Base-by-base conservation (phyloP, 2,888 invertebrate species). In the Trisateles emortualis region DNA sequence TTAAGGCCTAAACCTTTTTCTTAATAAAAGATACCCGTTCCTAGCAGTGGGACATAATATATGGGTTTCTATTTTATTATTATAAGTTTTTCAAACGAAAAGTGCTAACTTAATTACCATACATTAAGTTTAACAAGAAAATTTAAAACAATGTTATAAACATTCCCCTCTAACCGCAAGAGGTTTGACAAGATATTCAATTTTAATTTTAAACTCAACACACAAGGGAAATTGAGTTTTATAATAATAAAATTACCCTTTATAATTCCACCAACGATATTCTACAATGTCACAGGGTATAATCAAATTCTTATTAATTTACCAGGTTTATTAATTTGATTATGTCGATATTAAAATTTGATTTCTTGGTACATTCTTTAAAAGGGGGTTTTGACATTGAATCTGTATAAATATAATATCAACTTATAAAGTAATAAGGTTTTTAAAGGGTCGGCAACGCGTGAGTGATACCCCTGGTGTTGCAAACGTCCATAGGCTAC, bases 261-360 rank as follows among this genome's bases (percentile, higher is more conserved):
- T 30, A 39, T 13, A 38, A 38, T 52, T 46, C 53, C 52, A 55
- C 62, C 44, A 50, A 38, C 33, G 19, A 66, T 52, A 58, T 29
- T 19, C n/a, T 46, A 58, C 58, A 55, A 32, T 41, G 16, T 40
- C 50, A 33, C 36, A 64, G 54, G 48, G 58, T 52, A n/a, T 66
- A 71, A 74, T 74, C 69, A 70, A 66, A 72, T 53, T 57, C 56
- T 52, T 57, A 63, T 65, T 65, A 72, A 73, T 72, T 58, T 16
- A 29, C 42, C 46, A 42, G 41, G 48, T 53, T 56, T 43, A 52
- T 59, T 61, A 59, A 59, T 45, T 51, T 61, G 46, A 45, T 46
- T 50, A 46, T 42, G 36, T 36, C 29, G 14, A 52, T 52, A 45
- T 52, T 35, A 45, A 16, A 40, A 11, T 17, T 33, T 24, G 33